Base-by-base conservation (phyloP, 2,888 invertebrate genomes). In the Ctenicera cuprea region DNA sequence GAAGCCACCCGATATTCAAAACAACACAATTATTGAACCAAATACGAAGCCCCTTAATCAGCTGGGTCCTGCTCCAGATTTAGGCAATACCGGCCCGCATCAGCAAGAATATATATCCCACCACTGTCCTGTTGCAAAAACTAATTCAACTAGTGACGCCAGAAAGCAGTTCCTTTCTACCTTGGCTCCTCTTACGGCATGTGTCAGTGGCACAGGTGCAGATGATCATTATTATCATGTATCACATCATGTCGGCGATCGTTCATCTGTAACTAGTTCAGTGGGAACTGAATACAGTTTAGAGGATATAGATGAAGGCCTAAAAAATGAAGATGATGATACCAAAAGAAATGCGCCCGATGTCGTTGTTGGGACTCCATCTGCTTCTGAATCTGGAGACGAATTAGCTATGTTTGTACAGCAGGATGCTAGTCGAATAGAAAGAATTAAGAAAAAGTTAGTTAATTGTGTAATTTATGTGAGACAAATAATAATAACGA, bases 321-420 rank as follows among this genome's bases (percentile, higher is more conserved):
- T 92, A 65, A 90, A 91, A 65, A 88, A 87, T 26, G 86, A 86
- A 52, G 85, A 87, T 76, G 73, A 86, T 71, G 89, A 89, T 20
- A 89, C 91, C 57, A 89, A 89, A 76, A 87, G 88, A 81, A 89
- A 89, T 2, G 93, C 94, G 0, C 95, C 95, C 0, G 95, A 95
- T 82, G 93, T 95, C 0, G 90, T 95, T 11, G 94, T 94, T 57
- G 95, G 94, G 0, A 94, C 94, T 0, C 93, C 93, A 76, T 85
- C 85, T 0, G 87, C 86, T 14, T 85, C 86, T 0, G 87, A 87
- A 78, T 85, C 87, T 45, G 91, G 92, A 12, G 95, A 96, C 80
- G 95, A 96, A 54, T 85, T 96, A 43, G 93, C 94, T 0, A 93
- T 94, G 61, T 96, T 97, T 82, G 96, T 95, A 0, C 93, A 95